Evolutionary conservation across 2,888 invertebrate species (phyloP), one percentile per base, ranked within the genome.

Genomic region (Agrenia bidenticulata): DNA sequence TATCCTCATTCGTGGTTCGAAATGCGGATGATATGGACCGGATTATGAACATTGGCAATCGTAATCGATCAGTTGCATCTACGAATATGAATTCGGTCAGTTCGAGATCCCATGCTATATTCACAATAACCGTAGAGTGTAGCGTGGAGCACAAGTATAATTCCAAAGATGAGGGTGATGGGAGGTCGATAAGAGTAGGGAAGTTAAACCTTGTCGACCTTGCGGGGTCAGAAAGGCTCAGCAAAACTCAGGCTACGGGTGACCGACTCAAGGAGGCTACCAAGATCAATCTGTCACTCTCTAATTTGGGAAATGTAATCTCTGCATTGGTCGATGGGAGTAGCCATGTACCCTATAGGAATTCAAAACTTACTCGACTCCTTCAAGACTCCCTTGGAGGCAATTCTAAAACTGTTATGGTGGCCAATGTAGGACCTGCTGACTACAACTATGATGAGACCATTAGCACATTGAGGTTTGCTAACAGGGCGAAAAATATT

Each of bases 51-150:
- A 84, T 95, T 23, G 99, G 99, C 61, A 98, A 97, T 80, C 94
- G 94, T 81, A 97, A 96, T 83, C 86, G 87, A 63, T 86, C 86
- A 53, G 89, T 91, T 4, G 92, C 92, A 32, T 90, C 96, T 0
- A 99, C 99, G 0, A 90, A 95, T 73, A 99, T 99, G 97, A 99
- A 99, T 81, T 88, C 89, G 13, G 92, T 93, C 78, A 96, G 96
- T 77, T 97, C 96, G 0, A 84, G 98, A 57, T 97, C 96, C 0
- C 99, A 99, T 83, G 97, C 98, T 9, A 97, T 99, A 77, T 99
- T 99, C 83, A 94, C 95, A 15, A 94, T 99, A 54, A 96, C 95
- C 0, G 90, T 99, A 51, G 99, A 99, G 83, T 92, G 94, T 71
- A 94, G 94, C 81, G 90, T 93, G 79, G 83, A 87, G 63, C 55